Base-by-base conservation (phyloP, 2,797 vertebrate genomes). In the Amphiprion clarkii region DNA sequence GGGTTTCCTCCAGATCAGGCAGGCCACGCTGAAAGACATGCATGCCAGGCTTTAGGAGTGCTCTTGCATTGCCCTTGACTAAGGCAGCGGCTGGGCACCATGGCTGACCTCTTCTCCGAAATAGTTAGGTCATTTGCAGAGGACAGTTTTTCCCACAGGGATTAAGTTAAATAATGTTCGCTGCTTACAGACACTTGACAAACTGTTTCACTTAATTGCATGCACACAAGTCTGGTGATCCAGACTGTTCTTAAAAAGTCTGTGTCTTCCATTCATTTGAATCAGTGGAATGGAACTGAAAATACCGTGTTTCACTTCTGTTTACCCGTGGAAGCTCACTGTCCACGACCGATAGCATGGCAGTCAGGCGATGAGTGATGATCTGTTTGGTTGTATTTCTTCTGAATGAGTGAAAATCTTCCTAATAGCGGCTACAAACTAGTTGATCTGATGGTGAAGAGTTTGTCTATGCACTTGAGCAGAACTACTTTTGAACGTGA, bases 111-210 rank as follows among this genome's bases (percentile, higher is more conserved):
- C 46, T 29, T n/a, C 29, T 49, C 8, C 1, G 0, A 31, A 71
- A 66, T 29, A 65, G 62, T 79, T 52, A 16, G 52, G 23, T 72
- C 17, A 13, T 74, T 31, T 63, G 71, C 44, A 69, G 33, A 68
- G 71, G 67, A 36, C 14, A 10, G 14, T 14, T 21, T 49, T 56
- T 62, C 53, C 71, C 62, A 27, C 31, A 16, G 49, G 57, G 57
- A 52, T 69, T 72, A 77, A 61, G 9, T 68, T 49, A 17, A 62
- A 23, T 60, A 69, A 48, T 49, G 25, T n/a, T 21, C 10, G 25
- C 29, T 53, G 27, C 64, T 48, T 42, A 11, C 61, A 55, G 8
- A 27, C n/a, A 44, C 33, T 70, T 44, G 48, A n/a, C 27, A 46
- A 44, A n/a, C 27, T 16, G 36, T 40, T 46, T 48, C 5, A 29